phyloP scores from a whole-genome alignment of 2,797 vertebrate genomes.

The Saxicola maurus region DNA sequence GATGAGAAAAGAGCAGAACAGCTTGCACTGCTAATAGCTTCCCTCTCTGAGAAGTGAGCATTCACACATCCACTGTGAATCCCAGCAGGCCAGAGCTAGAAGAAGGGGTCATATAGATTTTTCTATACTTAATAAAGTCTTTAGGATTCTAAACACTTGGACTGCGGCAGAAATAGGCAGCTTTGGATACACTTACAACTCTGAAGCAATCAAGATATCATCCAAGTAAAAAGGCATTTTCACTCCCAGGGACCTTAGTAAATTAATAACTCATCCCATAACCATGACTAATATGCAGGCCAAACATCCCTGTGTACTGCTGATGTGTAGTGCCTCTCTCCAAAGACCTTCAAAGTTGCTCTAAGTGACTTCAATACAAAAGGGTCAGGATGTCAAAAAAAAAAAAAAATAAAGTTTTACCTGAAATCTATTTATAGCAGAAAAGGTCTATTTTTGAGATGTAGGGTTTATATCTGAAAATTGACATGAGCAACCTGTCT shows the following conservation, averaged over 20 bases:
- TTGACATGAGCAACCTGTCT: fast-evolving
- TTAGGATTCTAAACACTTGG: neutral
- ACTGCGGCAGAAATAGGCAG: neutral
- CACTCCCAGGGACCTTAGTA: neutral
- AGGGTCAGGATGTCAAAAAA: neutral
- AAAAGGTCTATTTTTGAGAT: neutral
- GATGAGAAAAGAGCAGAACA: neutral
- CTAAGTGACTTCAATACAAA: neutral
- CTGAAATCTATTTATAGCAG: neutral
- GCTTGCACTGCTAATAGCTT: neutral
- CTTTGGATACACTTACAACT: neutral
- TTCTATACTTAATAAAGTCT: neutral
- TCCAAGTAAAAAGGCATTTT: neutral
- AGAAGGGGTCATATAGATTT: conserved; percentile 3
- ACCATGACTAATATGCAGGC: neutral
- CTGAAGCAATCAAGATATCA: neutral
- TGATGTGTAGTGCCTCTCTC: neutral
- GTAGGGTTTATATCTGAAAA: neutral
- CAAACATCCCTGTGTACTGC: neutral
- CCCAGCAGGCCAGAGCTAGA: neutral
- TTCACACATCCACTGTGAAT: neutral
- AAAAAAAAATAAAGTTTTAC: neutral
- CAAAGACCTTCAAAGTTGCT: neutral
- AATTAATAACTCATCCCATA: neutral
- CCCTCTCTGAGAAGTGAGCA: neutral